Base-by-base conservation (phyloP, 2,888 invertebrate species). In the Nyleta sp. region DNA sequence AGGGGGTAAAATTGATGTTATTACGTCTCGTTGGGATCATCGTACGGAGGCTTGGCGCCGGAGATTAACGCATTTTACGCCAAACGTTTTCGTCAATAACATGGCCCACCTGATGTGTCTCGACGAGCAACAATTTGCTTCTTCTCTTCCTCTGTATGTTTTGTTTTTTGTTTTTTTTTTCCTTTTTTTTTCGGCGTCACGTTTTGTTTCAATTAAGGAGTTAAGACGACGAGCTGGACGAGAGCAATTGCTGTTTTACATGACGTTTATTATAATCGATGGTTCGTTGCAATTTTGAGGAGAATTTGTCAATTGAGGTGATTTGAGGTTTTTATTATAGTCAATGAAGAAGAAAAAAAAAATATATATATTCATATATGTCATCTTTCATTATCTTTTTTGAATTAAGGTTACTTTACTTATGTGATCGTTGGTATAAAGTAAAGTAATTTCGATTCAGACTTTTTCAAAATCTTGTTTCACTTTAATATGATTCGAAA, bases 21-120 rank as follows among this genome's bases (percentile, higher is more conserved):
- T 68, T 78, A 78, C 57, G 64, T 71, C 65, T 77, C 53, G 70
- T 59, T 73, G 73, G 70, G 73, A 74, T 74, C 74, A 65, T 78
- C 70, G 78, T 70, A 73, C 70, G 65, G 44, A 71, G n/a, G 73
- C 73, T 55, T 71, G 73, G 74, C 74, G 78, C 78, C 71, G 53
- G 42, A 71, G 74, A 79, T 74, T 70, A 78, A 74, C 53, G 60
- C 74, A 60, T 60, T 60, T 71, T 38, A 74, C 78, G 68, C 77
- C 62, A 72, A 82, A 77, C 79, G 74, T 57, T 78, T 81, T 74
- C 74, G 80, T 75, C 72, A 70, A 73, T 78, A 65, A 72, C 31
- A 33, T 57, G 44, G 71, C 59, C 77, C 71, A 77, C 79, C 77
- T 79, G 78, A 74, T 74, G 78, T 65, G 74, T 62, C 77, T 18